Base-by-base conservation (phyloP, 2,797 vertebrate genomes). In the Nasua narica region DNA sequence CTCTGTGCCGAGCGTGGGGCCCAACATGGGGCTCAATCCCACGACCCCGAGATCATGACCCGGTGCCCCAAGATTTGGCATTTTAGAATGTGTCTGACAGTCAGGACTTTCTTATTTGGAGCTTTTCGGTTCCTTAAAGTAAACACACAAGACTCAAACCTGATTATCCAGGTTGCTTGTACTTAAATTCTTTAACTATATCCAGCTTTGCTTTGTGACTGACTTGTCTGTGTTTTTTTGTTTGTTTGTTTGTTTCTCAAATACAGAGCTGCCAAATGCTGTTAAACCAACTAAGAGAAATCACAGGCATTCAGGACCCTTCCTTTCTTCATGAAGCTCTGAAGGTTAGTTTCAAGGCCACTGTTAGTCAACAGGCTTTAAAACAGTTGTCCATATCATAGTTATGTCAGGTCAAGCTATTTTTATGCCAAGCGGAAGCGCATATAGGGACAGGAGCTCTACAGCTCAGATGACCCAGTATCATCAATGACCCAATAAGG, bases 281-380 rank as follows among this genome's bases (percentile, higher is more conserved):
- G 96, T 98, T 99, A 96, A 99, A 99, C 98, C 99, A 99, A 97
- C 98, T 99, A 98, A 99, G 97, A 92, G 99, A 99, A 98, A 99
- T 99, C 98, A 99, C 99, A 0, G 99, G 99, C 74, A 99, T 99
- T 98, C 99, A 99, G 90, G 99, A 99, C 96, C 97, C 98, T 1
- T 98, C 99, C 84, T 98, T 99, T 90, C 99, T 99, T 96, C 99
- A 98, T 14, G 99, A 98, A 8, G 99, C 99, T 87, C 98, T 99
- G 56, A 99, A 99, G 97, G 99, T 99, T 98, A 97, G 99, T 98
- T 82, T 90, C n/a, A 54, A 87, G 67, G 56, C 54, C 58, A 4
- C 46, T 25, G 0, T 90, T 43, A 72, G 15, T 1, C 77, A 48
- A 0, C 23, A 84, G 60, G 40, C 48, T 84, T 43, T 87, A 72